Conservation (phyloP, 2,888 invertebrate species). For the Smittia aterrima region DNA sequence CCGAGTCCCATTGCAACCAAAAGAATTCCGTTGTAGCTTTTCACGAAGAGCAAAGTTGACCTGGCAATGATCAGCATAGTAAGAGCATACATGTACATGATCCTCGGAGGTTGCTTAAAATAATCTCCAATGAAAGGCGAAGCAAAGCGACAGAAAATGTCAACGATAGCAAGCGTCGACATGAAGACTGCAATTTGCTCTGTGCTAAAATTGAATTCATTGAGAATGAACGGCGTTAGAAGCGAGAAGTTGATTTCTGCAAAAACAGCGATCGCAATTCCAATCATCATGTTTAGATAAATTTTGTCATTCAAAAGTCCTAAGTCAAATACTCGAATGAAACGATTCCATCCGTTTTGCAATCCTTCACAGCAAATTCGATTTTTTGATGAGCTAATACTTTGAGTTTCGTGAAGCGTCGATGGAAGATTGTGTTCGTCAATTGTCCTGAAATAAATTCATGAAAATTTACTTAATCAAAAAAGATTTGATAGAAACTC, state of each 20-base stretch:
- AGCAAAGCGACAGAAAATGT: slow-evolving; percentile 56
- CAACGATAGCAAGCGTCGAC: slow-evolving; percentile 61
- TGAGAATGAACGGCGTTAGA: slow-evolving; percentile 65
- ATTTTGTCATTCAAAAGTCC: slow-evolving; percentile 65
- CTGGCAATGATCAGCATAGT: slow-evolving; percentile 60
- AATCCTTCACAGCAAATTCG: neutral
- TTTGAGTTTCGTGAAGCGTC: neutral
- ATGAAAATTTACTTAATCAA: neutral
- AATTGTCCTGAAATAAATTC: slow-evolving; percentile 5
- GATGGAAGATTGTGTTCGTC: slow-evolving; percentile 22
- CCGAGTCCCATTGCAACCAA: slow-evolving; percentile 61
- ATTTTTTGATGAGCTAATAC: neutral
- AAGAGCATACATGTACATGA: slow-evolving; percentile 65
- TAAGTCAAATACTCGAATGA: slow-evolving; percentile 60
- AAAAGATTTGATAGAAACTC: neutral
- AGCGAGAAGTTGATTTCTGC: slow-evolving; percentile 69
- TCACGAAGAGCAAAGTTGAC: slow-evolving; percentile 57
- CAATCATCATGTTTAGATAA: slow-evolving; percentile 66
- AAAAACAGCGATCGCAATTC: slow-evolving; percentile 66
- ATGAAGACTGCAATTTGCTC: slow-evolving; percentile 62
- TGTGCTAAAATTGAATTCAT: slow-evolving; percentile 61
- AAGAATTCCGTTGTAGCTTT: slow-evolving; percentile 50
- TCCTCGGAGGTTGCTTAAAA: slow-evolving; percentile 60
- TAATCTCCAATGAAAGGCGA: slow-evolving; percentile 67
- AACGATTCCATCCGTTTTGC: neutral